These are phyloP conservation scores for Ailurus styani DNA, from an alignment of 2,113 vertebrate genomes.

Conservation along the genomic window DNA sequence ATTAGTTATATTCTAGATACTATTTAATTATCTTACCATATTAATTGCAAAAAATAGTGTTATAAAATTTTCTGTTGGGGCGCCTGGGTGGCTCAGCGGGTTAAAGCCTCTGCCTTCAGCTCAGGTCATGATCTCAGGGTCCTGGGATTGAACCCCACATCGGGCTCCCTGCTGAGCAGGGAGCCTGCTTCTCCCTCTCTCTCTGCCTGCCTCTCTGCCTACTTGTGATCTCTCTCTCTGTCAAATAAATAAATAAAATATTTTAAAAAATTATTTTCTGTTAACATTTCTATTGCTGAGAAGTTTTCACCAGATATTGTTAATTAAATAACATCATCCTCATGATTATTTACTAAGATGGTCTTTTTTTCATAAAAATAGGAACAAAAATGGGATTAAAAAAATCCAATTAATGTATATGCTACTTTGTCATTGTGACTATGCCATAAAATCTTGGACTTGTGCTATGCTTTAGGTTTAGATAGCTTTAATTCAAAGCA, in stretches of 20 bases:
- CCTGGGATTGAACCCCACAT: too few relatives aligned
- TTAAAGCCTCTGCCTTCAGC: too few relatives aligned
- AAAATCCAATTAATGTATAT: not conserved
- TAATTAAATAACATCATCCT: not conserved
- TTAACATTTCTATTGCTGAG: not conserved
- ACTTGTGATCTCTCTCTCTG: too few relatives aligned
- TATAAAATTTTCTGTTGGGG: not conserved
- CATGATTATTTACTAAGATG: not conserved
- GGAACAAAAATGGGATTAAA: not conserved
- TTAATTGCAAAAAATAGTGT: not conserved
- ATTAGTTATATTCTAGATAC: not conserved
- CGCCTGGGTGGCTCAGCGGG: too few relatives aligned
- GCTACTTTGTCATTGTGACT: not conserved
- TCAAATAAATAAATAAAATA: too few relatives aligned
- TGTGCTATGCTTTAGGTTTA: not conserved
- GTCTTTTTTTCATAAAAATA: not conserved
- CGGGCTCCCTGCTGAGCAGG: too few relatives aligned
- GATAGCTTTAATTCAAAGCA: not conserved
- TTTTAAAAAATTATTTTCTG: too few relatives aligned
- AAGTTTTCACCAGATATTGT: constrained; percentile 27
- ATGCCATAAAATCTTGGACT: not conserved
- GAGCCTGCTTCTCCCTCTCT: too few relatives aligned
- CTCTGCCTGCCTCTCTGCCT: too few relatives aligned
- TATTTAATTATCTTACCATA: not conserved
- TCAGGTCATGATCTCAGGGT: too few relatives aligned